Conservation (phyloP, 2,797 vertebrate genomes). For the Champsocephalus gunnari region DNA sequence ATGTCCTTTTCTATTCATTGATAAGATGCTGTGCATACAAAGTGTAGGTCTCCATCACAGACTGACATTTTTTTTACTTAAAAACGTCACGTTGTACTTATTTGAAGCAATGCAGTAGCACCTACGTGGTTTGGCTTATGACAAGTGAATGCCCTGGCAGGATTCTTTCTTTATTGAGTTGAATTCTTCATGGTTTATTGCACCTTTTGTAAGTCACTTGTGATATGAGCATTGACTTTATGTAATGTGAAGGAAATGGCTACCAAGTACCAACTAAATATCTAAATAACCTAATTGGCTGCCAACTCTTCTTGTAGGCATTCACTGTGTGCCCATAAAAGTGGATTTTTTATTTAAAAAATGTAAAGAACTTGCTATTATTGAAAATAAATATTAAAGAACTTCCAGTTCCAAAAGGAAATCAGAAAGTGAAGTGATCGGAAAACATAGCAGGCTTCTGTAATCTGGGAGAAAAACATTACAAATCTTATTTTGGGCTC, state of each 20-base stretch:
- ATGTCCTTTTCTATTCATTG: background rate
- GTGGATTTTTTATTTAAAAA: background rate
- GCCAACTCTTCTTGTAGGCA: background rate
- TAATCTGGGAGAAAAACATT: constrained; percentile 24
- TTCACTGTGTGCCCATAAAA: background rate
- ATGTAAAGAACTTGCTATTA: background rate
- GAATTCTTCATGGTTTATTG: too few species aligned
- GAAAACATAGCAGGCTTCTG: background rate
- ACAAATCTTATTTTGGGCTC: constrained; percentile 32
- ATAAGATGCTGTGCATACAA: background rate
- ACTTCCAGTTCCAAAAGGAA: too few species aligned
- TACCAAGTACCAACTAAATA: background rate
- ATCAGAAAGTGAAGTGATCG: background rate
- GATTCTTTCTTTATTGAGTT: too few species aligned
- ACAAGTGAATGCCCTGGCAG: too few species aligned
- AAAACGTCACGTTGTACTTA: too few species aligned
- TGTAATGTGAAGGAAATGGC: background rate
- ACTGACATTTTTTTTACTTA: too few species aligned
- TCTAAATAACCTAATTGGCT: background rate
- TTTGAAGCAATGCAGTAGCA: too few species aligned
- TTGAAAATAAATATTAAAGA: background rate
- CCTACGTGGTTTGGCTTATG: too few species aligned
- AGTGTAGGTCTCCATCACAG: too few species aligned
- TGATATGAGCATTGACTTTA: too few species aligned
- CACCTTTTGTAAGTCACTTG: too few species aligned